Evolutionary conservation across 2,888 invertebrate genomes (phyloP), one percentile per base, ranked within the genome.

Genomic region (Pyrrhia umbra): DNA sequence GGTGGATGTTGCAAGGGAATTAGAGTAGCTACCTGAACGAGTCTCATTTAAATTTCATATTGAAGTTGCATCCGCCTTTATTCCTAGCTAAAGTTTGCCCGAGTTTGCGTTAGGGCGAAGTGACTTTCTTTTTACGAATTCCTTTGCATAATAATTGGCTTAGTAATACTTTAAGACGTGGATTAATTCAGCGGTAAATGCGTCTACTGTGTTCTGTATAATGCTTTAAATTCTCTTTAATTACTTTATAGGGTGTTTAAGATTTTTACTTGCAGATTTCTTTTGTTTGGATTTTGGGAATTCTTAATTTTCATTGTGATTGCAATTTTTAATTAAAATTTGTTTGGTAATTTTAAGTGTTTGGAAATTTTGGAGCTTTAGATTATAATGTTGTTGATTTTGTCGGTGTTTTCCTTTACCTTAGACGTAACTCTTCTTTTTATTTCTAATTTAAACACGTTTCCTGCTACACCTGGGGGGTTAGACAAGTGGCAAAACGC

Each of bases 11-110:
- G 81, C 82, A 75, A 80, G 79, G 72, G 84, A 87, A 85, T 87
- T 85, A 84, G 82, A 83, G 68, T 77, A 75, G 55, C 68, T 80
- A 80, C 82, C 80, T 82, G 83, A 84, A 83, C 81, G 68, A 70
- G 79, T 60, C 86, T 88, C 85, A 89, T 89, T 86, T 88, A 85
- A 89, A 89, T 88, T 89, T 89, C 87, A 89, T 87, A 87, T 84
- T 82, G 83, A 81, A 86, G 85, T 85, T 86, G 89, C 86, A 88
- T 86, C 83, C 80, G 78, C 76, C 78, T 83, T 85, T 83, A 82
- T 84, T 80, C 69, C 69, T 63, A 52, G 61, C 9, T 58, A 60
- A 84, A 83, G 80, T 84, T 81, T 74, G 68, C 68, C 45, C 27
- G 71, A 81, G 80, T 84, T 80, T 85, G 82, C 79, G 75, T 82